A percentile compares a stretch with the other conserved stretches of the same genome.
Evolutionary conservation across 2,888 invertebrate species (phyloP).

Genomic region (Conistra vaccinii): DNA sequence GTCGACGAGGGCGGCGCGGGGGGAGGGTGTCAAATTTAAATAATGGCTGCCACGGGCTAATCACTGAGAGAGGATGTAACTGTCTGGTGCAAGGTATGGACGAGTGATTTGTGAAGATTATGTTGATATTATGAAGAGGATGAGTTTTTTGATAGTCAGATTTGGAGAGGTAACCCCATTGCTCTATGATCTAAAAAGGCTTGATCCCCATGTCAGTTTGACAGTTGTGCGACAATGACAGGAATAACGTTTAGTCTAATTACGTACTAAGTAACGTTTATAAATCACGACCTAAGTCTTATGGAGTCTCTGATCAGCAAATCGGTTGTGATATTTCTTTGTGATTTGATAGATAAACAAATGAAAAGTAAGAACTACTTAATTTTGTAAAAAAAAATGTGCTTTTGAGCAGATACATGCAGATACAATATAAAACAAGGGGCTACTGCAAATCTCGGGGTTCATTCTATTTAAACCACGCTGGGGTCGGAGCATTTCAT

Average conservation of each 20-base stretch:
- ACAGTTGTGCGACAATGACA: too few species aligned
- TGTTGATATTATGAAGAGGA: neutral
- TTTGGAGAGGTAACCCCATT: neutral
- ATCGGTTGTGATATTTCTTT: neutral
- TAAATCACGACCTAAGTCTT: neutral
- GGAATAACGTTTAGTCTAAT: neutral
- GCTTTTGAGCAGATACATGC: neutral
- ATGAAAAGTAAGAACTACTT: too few species aligned
- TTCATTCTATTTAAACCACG: too few species aligned
- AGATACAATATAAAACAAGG: too few species aligned
- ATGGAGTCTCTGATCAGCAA: neutral
- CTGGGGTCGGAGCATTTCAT: too few species aligned
- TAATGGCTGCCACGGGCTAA: constrained; percentile 71
- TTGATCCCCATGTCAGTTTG: neutral
- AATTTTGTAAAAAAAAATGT: neutral
- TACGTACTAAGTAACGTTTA: neutral
- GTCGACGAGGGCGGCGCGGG: constrained; percentile 9
- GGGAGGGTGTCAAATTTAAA: constrained; percentile 65
- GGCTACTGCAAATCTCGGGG: too few species aligned
- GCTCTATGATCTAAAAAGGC: neutral
- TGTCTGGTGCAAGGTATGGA: constrained; percentile 21
- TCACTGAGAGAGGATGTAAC: constrained; percentile 68
- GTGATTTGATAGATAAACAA: neutral
- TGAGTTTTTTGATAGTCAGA: neutral
- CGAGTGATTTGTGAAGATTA: neutral